Evolutionary conservation across 2,113 vertebrate genomes (phyloP), one percentile per base, ranked within the genome.

Genomic region (Lepidothrix coronata): DNA sequence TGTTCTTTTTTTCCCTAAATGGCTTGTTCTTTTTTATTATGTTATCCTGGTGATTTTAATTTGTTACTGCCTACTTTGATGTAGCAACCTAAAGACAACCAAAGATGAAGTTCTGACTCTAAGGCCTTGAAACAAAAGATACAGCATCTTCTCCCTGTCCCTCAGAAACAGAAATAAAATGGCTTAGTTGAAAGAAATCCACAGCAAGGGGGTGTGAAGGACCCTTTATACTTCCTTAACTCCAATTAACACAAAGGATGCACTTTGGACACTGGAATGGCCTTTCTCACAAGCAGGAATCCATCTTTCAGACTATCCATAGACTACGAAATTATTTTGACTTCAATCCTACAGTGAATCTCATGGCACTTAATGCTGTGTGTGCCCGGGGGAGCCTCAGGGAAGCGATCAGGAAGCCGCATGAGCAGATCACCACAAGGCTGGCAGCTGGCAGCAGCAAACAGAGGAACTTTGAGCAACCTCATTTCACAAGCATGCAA

Each of bases 1-100:
- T 88, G 39, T 41, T 41, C 39, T 41, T 37, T 20, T 72, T 72
- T 37, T 51, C 15, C 18, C 63, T 52, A 74, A 93, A 92, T 55
- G 37, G 8, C 49, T 95, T 97, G 79, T 82, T 97, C 81, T 82
- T 95, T 97, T 97, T 94, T 91, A 85, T 97, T 96, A 88, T 51
- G 87, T 92, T 85, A 88, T 94, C 59, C n/a, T 37, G 22, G 58
- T 76, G 67, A 88, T 95, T 97, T 96, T 97, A 96, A 97, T 97
- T 97, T 97, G 86, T 95, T 85, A 62, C 54, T 85, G 49, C 49
- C 78, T 96, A 37, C 91, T 96, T 97, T 89, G 88, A 93, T 89
- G 92, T 88, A 96, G 68, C 31, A 95, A 91, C 25, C n/a, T 96
- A 91, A 94, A 80, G 91, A 81, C 79, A 97, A 70, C 15, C 86